Evolutionary conservation across 1,140 invertebrate genomes (phyloP).

Genomic region (Hydropsyche tenuis): DNA sequence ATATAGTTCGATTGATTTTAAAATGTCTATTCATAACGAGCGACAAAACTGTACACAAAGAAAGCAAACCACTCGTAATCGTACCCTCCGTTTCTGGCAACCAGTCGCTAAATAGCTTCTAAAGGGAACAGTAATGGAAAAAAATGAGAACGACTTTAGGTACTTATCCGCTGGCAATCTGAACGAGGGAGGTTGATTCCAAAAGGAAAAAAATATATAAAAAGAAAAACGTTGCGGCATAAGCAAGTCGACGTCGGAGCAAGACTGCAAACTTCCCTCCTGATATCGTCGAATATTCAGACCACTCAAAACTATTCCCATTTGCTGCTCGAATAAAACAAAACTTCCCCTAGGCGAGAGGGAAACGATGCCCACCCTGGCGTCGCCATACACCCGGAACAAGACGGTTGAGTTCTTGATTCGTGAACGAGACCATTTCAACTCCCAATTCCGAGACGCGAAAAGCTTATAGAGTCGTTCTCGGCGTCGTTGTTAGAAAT

Average conservation of each 20-base stretch:
- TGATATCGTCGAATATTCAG: constrained; percentile 46
- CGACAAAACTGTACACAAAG: background rate
- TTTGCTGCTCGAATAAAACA: constrained; percentile 42
- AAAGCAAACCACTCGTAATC: background rate
- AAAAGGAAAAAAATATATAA: background rate
- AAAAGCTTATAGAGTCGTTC: too few relatives aligned
- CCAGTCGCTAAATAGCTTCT: background rate
- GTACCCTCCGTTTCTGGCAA: background rate
- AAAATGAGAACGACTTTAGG: background rate
- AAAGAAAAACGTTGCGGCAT: constrained; percentile 9
- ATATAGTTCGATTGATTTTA: too few relatives aligned
- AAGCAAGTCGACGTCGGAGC: constrained; percentile 7
- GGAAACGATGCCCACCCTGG: background rate
- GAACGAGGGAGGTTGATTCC: too few relatives aligned
- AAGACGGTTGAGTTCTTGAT: background rate
- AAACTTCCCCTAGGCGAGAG: constrained; percentile 25
- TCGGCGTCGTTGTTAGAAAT: too few relatives aligned
- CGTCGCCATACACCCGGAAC: constrained; percentile 10
- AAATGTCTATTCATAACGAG: too few relatives aligned
- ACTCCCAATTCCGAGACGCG: too few relatives aligned
- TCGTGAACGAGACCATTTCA: background rate
- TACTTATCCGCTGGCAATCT: background rate
- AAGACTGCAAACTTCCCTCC: background rate
- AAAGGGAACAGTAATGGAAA: background rate
- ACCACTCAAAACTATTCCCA: constrained; percentile 47